Evolutionary conservation across 2,113 vertebrate species (phyloP).

Genomic region (Amia ocellicauda): DNA sequence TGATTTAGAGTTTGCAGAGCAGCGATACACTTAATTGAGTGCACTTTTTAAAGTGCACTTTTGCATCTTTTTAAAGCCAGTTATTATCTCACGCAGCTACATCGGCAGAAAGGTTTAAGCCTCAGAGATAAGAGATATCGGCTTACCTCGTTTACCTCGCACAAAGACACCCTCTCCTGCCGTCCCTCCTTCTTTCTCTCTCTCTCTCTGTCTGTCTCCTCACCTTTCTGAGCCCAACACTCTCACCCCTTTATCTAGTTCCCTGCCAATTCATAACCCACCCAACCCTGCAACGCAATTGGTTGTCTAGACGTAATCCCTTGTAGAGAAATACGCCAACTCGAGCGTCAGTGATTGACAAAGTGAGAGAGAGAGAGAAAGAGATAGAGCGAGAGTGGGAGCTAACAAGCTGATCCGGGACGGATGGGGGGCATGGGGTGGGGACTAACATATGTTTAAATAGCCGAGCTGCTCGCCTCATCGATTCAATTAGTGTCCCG

Average conservation of each 20-base stretch:
- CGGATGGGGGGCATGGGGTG: constrained; percentile 9
- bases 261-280: constrained; percentile 53
- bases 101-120: constrained; percentile 25
- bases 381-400: constrained; percentile 2
- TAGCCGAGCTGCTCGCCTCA: constrained; percentile 47
- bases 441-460: constrained; percentile 50
- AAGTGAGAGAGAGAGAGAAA: constrained; percentile 38
- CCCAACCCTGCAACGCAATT: constrained; percentile 54
- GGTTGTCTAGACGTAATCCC: constrained; percentile 56
- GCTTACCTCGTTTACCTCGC: constrained; percentile 66
- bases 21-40: no score
- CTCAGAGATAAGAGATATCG: constrained; percentile 38
- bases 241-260: constrained; percentile 55
- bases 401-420: constrained; percentile 16
- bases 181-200: constrained; percentile 33
- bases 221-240: constrained; percentile 56
- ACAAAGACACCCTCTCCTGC: constrained; percentile 47
- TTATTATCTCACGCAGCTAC: background rate
- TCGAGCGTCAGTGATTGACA: constrained; percentile 46
- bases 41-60: no score
- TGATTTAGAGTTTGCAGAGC: no score
- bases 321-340: constrained; percentile 27
- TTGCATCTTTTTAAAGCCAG: no score
- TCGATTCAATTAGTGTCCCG: constrained; percentile 57
- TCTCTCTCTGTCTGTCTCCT: constrained; percentile 37